phyloP scores from a whole-genome alignment of 1,140 invertebrate genomes.

The Saxidomus purpurata region DNA sequence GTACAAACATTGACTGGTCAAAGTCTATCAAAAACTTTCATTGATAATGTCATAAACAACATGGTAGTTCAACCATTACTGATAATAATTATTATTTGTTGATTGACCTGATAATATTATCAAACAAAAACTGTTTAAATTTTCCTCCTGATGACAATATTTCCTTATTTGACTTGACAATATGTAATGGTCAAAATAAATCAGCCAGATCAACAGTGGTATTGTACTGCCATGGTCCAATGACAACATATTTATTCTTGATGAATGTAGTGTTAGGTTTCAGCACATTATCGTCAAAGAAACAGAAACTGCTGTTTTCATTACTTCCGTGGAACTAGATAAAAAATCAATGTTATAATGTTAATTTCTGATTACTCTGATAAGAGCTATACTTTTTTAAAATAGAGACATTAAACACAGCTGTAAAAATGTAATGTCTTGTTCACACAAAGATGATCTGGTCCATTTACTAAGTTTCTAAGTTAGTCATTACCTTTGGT shows the following conservation, averaged over 20 bases:
- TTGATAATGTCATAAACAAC: not conserved
- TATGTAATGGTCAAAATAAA: not conserved
- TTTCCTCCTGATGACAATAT: not conserved
- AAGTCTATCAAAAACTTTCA: too few relatives aligned
- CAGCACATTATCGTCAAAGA: not conserved
- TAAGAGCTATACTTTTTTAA: not conserved
- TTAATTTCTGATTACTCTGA: not conserved
- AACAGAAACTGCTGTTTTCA: not conserved
- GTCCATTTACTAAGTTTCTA: too few relatives aligned
- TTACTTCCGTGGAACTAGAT: not conserved
- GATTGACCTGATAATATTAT: not conserved
- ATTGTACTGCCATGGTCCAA: not conserved
- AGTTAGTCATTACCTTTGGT: too few relatives aligned
- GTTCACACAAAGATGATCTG: too few relatives aligned
- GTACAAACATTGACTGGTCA: too few relatives aligned
- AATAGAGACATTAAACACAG: too few relatives aligned
- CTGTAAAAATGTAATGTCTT: too few relatives aligned
- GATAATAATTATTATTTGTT: constrained; percentile 31
- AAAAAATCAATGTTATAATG: constrained; percentile 25
- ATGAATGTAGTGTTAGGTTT: not conserved
- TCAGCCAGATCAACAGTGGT: too few relatives aligned
- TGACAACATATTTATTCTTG: not conserved
- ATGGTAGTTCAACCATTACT: constrained; percentile 1
- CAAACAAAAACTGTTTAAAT: constrained; percentile 21
- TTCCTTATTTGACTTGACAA: constrained; percentile 4